Conservation (phyloP, 2,797 vertebrate genomes). For the Strix occidentalis region DNA sequence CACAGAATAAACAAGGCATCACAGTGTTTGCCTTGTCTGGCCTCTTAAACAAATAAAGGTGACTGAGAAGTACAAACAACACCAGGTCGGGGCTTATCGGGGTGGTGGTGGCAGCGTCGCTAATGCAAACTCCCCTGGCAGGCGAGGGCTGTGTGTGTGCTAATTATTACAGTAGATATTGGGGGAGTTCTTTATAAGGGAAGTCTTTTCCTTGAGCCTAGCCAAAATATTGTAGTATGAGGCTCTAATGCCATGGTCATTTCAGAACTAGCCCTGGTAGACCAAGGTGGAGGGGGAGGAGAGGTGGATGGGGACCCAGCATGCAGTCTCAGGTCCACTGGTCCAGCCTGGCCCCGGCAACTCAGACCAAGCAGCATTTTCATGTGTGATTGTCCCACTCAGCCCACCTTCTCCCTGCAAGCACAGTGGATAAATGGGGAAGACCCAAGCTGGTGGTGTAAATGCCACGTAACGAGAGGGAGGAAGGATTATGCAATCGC, state of each 20-base stretch:
- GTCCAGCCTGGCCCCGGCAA: rapidly evolving
- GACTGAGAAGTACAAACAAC: slow-evolving; percentile 72
- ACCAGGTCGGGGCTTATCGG: slow-evolving; percentile 39
- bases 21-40: slow-evolving; percentile 87
- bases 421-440: neutral
- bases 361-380: neutral
- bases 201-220: rapidly evolving
- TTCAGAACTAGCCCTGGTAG: neutral
- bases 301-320: neutral
- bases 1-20: slow-evolving; percentile 87
- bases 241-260: rapidly evolving
- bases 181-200: neutral
- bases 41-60: slow-evolving; percentile 93
- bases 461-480: rapidly evolving
- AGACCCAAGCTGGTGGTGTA: neutral
- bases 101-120: neutral
- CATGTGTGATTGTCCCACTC: rapidly evolving
- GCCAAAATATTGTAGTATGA: neutral
- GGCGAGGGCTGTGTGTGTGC: neutral
- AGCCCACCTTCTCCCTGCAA: neutral
- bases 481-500: neutral
- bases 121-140: neutral
- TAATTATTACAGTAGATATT: neutral
- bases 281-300: neutral
- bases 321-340: rapidly evolving